Evolutionary conservation across 2,113 vertebrate genomes (phyloP).

Genomic region (Danio rerio): GRCz12tu NC_133184.1:27471501-27472000

Average conservation of each 20-base stretch:
- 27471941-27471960: neutral
- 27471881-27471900: neutral
- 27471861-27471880: neutral
- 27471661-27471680: neutral
- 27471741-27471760: neutral
- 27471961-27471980: slow-evolving; percentile 6
- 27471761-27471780: neutral
- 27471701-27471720: neutral
- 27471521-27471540: too few relatives aligned
- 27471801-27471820: slow-evolving; percentile 4
- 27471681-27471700: neutral
- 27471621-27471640: too few relatives aligned
- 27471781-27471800: neutral
- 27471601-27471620: too few relatives aligned
- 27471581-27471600: too few relatives aligned
- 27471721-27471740: neutral
- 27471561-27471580: too few relatives aligned
- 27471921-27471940: slow-evolving; percentile 11
- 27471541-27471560: too few relatives aligned
- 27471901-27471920: slow-evolving; percentile 29
- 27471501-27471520: too few relatives aligned
- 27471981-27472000: slow-evolving; percentile 23
- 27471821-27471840: slow-evolving; percentile 3
- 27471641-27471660: too few relatives aligned
- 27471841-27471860: slow-evolving; percentile 7